These are phyloP conservation scores for Noturus placidus DNA, from an alignment of 2,113 vertebrate species.

Conservation along the genomic window DNA sequence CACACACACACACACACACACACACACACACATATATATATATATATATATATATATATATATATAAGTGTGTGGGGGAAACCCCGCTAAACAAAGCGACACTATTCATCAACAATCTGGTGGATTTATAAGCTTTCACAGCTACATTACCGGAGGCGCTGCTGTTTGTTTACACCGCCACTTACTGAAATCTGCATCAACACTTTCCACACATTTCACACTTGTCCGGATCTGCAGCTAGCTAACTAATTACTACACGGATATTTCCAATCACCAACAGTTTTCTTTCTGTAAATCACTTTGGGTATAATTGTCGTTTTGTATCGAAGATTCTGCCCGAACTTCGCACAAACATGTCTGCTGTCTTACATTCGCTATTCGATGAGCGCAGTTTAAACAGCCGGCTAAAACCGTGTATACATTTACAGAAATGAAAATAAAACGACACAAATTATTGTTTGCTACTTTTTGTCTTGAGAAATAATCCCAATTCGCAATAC, in stretches of 20 bases:
- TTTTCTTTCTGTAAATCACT: background rate
- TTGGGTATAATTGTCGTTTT: background rate
- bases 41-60: too few species aligned
- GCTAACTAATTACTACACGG: background rate
- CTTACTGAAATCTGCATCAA: background rate
- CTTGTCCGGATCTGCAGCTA: background rate
- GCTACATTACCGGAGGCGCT: background rate
- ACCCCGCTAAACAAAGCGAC: background rate
- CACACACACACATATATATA: too few species aligned
- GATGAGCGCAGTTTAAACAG: background rate
- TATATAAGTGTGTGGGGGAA: too few species aligned
- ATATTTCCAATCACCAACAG: background rate
- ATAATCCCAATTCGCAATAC: background rate
- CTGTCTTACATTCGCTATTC: background rate
- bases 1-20: too few species aligned
- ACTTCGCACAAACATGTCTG: background rate
- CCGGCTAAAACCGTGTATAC: background rate
- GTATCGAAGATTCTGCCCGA: background rate
- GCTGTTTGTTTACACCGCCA: constrained; percentile 24
- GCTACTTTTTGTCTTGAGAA: background rate
- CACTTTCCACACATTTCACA: constrained; percentile 5
- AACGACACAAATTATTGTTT: background rate
- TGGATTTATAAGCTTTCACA: background rate
- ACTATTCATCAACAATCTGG: background rate
- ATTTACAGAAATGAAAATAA: background rate